Conservation (phyloP, 2,113 vertebrate genomes). For the Hippoglossus stenolepis region DNA sequence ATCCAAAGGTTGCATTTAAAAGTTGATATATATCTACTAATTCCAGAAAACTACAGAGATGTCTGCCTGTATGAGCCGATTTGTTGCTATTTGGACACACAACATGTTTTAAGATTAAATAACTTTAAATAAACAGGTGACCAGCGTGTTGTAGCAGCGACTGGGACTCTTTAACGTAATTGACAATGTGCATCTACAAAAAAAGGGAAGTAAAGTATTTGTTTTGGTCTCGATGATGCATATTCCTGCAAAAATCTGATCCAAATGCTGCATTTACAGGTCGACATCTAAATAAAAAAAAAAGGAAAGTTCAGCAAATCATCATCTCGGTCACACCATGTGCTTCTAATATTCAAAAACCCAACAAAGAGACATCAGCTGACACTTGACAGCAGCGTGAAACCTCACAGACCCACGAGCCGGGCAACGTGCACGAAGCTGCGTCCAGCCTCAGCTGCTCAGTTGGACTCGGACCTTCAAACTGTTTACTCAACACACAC, state of each 20-base stretch:
- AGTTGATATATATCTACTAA: no score
- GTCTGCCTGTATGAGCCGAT: no score
- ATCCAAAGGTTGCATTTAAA: no score
- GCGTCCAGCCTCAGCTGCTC: constrained; percentile 6
- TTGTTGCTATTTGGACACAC: no score
- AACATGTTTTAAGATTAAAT: no score
- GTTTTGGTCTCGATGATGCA: not conserved
- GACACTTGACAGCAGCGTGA: constrained; percentile 20
- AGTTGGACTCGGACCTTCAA: constrained; percentile 35
- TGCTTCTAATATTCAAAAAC: not conserved
- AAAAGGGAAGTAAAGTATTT: not conserved
- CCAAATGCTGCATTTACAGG: not conserved
- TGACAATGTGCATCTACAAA: not conserved
- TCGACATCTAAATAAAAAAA: not conserved
- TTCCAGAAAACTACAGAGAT: no score
- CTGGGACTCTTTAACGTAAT: no score
- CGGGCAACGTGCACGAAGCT: constrained; percentile 18
- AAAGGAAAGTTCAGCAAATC: not conserved
- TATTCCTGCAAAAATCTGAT: not conserved
- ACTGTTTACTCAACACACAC: constrained; percentile 43
- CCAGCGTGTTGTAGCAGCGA: no score
- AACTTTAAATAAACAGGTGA: no score
- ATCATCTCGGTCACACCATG: not conserved
- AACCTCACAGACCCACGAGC: not conserved
- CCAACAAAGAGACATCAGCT: constrained; percentile 19